These are phyloP conservation scores for Sipha maydis DNA, from an alignment of 2,888 invertebrate genomes.

Conservation along the genomic window DNA sequence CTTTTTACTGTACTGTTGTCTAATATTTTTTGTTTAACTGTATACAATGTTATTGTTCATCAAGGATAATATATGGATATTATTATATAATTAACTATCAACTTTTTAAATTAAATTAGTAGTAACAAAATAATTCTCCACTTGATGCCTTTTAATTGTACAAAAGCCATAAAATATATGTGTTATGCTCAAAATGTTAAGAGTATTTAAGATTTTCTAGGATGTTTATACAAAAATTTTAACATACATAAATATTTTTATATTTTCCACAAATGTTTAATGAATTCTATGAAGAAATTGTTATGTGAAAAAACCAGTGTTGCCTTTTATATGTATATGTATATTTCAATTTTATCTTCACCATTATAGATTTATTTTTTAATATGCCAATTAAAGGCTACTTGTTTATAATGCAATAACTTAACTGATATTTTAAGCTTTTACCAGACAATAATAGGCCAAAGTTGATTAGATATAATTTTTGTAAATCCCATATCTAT, in stretches of 20 bases:
- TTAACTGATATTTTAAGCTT: slow-evolving; percentile 50
- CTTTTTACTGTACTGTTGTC: slow-evolving; percentile 2
- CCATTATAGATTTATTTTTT: slow-evolving; percentile 31
- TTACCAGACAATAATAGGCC: slow-evolving; percentile 59
- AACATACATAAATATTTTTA: slow-evolving; percentile 18
- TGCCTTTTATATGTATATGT: slow-evolving; percentile 33
- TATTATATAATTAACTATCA: not conserved
- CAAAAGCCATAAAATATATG: not conserved
- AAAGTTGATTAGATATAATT: slow-evolving; percentile 51
- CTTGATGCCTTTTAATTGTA: slow-evolving; percentile 54
- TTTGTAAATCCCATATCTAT: slow-evolving; percentile 27
- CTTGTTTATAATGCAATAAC: slow-evolving; percentile 36
- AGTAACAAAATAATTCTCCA: not conserved
- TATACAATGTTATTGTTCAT: not conserved
- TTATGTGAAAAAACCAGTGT: slow-evolving; percentile 37
- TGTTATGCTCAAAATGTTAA: slow-evolving; percentile 52
- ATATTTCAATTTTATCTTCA: slow-evolving; percentile 33
- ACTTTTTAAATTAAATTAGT: slow-evolving; percentile 1
- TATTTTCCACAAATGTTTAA: slow-evolving; percentile 18
- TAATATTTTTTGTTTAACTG: slow-evolving; percentile 9
- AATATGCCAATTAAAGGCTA: not conserved
- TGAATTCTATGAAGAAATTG: slow-evolving; percentile 23
- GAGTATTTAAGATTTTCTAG: slow-evolving; percentile 43
- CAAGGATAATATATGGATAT: slow-evolving; percentile 8
- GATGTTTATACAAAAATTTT: not conserved